These are phyloP conservation scores for Sminthurinus signatus DNA, from an alignment of 1,140 invertebrate genomes.

Conservation along the genomic window DNA sequence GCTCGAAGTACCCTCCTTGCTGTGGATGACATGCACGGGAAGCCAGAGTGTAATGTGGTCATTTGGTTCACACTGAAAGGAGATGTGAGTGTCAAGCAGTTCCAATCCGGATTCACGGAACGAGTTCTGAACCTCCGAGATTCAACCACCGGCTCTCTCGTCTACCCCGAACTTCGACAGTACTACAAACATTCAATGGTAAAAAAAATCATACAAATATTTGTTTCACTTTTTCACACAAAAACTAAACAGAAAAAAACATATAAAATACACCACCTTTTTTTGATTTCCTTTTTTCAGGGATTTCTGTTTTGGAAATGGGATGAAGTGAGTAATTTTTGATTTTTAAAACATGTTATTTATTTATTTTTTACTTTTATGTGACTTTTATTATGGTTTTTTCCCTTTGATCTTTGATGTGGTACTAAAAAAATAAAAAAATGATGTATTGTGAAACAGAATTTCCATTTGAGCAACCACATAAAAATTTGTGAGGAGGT, in stretches of 20 bases:
- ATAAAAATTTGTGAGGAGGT: background rate
- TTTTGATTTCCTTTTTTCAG: background rate
- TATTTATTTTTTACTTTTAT: too few species aligned
- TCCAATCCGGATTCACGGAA: background rate
- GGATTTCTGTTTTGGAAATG: slow-evolving; percentile 21
- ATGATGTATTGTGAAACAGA: too few species aligned
- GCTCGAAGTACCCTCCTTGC: background rate
- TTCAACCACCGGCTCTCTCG: background rate
- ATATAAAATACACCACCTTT: too few species aligned
- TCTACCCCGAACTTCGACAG: slow-evolving; percentile 10
- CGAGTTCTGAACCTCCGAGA: background rate
- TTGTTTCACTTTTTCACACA: too few species aligned
- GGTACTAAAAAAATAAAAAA: too few species aligned
- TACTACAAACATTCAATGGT: too few species aligned
- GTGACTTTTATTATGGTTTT: too few species aligned
- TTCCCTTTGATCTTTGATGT: too few species aligned
- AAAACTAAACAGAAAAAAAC: too few species aligned
- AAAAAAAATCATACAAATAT: too few species aligned
- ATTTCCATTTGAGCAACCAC: slow-evolving; percentile 15
- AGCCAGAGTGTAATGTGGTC: slow-evolving; percentile 3
- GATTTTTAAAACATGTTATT: too few species aligned
- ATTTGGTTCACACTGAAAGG: slow-evolving; percentile 11
- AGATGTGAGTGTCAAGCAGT: background rate
- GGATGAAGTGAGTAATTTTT: too few species aligned
- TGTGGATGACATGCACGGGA: slow-evolving; percentile 3